Conservation (phyloP, 2,888 invertebrate species). For the Hyposoter didymator region DNA sequence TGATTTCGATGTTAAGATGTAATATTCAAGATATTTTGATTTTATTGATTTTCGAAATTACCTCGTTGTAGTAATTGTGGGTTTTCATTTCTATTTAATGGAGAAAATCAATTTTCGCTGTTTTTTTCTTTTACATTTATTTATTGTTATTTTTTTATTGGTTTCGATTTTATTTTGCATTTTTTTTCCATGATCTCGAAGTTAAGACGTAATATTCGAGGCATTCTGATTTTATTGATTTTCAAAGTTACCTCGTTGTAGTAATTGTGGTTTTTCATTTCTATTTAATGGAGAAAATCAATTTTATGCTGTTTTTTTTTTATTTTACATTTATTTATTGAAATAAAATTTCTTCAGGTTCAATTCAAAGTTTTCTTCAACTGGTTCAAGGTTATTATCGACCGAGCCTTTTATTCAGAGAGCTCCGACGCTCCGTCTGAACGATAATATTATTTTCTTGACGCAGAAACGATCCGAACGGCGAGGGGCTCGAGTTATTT, state of each 20-base stretch:
- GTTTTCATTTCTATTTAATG: background rate
- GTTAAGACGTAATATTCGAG: too few relatives aligned
- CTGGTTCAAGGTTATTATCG: constrained; percentile 40
- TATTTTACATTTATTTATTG: background rate
- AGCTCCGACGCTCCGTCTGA: constrained; percentile 7
- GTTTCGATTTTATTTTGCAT: too few relatives aligned
- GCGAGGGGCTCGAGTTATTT: constrained; percentile 38
- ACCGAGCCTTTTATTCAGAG: background rate
- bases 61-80: background rate
- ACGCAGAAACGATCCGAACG: background rate
- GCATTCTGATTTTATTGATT: too few relatives aligned
- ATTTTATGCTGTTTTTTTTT: background rate
- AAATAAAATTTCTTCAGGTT: background rate
- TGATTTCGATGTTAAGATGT: too few relatives aligned
- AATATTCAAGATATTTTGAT: too few relatives aligned
- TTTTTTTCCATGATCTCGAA: too few relatives aligned
- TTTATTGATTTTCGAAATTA: too few relatives aligned
- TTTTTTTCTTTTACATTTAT: too few relatives aligned
- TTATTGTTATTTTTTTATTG: too few relatives aligned
- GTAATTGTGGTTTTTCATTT: background rate
- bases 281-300: background rate
- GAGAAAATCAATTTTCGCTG: too few relatives aligned
- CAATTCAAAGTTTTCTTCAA: background rate
- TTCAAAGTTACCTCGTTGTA: too few relatives aligned
- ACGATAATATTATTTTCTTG: constrained; percentile 49